Evolutionary conservation across 2,113 vertebrate species (phyloP).

Genomic region (Paedocypris sp.): DNA sequence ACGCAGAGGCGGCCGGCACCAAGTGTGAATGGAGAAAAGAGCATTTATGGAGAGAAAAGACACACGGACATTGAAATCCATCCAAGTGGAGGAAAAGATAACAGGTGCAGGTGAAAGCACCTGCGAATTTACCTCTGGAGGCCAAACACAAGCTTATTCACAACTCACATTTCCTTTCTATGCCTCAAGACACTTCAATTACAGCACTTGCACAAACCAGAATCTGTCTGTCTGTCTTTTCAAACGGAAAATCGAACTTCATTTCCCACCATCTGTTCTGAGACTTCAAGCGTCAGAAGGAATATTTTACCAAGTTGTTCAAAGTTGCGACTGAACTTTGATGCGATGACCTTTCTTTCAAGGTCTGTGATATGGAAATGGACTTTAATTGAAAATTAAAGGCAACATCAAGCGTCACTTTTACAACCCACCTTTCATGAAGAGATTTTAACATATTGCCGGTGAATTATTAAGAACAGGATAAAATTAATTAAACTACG

Average conservation of each 20-base stretch:
- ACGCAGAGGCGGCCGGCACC: neutral
- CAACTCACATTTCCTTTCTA: conserved; percentile 6
- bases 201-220: neutral
- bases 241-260: conserved; percentile 4
- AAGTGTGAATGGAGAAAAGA: neutral
- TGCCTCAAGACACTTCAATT: conserved; percentile 13
- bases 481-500: too few species aligned
- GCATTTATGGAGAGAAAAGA: neutral
- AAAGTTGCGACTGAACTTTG: neutral
- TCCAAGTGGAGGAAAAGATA: conserved; percentile 18
- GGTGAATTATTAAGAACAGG: too few species aligned
- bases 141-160: neutral
- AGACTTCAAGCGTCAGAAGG: neutral
- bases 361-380: too few species aligned
- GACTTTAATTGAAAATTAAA: too few species aligned
- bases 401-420: too few species aligned
- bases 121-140: neutral
- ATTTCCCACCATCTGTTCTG: neutral
- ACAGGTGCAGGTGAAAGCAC: conserved; percentile 5
- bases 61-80: neutral
- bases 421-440: too few species aligned
- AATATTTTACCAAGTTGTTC: neutral
- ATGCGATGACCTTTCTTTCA: neutral
- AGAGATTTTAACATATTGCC: too few species aligned
- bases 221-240: neutral